Evolutionary conservation across 2,113 vertebrate species (phyloP).

Genomic region (Synchiropus splendidus): DNA sequence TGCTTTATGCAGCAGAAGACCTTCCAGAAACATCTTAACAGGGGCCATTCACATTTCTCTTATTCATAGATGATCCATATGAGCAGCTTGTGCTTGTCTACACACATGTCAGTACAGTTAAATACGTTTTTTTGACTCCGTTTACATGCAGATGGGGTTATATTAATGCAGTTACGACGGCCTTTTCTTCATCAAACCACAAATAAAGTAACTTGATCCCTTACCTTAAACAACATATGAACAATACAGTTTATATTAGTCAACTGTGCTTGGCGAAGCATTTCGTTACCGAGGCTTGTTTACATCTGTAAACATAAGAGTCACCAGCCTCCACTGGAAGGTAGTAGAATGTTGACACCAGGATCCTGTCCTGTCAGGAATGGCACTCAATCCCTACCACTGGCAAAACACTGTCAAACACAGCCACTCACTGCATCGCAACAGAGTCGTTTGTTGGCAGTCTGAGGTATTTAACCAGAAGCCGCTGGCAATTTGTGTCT

Average conservation of each 20-base stretch:
- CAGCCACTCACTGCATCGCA: not conserved
- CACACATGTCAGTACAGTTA: not conserved
- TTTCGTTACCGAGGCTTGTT: not conserved
- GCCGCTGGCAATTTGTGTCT: constrained; percentile 5
- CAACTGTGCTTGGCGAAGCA: constrained; percentile 13
- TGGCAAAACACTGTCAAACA: not conserved
- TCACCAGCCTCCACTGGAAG: constrained; percentile 1
- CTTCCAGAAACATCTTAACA: no score
- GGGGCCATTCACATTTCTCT: no score
- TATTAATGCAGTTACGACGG: constrained; percentile 17
- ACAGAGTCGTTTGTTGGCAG: constrained; percentile 5
- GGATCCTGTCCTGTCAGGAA: no score
- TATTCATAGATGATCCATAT: no score
- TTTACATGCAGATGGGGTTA: not conserved
- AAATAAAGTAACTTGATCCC: constrained; percentile 57
- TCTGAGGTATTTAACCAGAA: constrained; percentile 14
- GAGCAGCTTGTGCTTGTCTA: constrained; percentile 9
- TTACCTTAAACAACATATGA: constrained; percentile 29
- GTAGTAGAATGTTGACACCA: constrained; percentile 1
- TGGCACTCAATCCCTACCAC: not conserved
- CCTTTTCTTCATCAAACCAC: constrained; percentile 24
- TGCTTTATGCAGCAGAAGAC: no score
- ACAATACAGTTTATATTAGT: constrained; percentile 29
- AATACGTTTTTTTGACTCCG: no score
- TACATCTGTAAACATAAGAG: not conserved